A percentile compares a stretch with the other conserved stretches of the same genome.
These are phyloP conservation scores for Gari tellinella DNA, from an alignment of 2,888 invertebrate genomes.

Conservation along the genomic window DNA sequence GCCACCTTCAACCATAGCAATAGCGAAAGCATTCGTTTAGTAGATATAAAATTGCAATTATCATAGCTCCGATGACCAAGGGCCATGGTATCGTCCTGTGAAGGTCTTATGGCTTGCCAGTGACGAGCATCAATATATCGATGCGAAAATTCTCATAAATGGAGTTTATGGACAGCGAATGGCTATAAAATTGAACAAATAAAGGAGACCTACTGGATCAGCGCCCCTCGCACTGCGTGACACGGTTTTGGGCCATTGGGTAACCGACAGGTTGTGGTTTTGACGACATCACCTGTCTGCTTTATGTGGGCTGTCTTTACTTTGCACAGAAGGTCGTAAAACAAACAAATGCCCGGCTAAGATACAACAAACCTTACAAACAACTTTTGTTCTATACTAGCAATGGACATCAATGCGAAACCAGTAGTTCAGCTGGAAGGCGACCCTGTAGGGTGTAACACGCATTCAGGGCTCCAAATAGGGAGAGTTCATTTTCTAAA, in stretches of 20 bases:
- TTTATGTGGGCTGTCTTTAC: no score
- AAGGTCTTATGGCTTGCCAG: slow-evolving; percentile 25
- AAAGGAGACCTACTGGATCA: slow-evolving; percentile 23
- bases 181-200: slow-evolving; percentile 40
- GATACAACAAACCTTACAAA: no score
- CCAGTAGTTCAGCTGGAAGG: no score
- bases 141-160: slow-evolving; percentile 42
- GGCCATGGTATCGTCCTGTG: slow-evolving; percentile 27
- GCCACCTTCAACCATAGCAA: no score
- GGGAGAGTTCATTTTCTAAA: no score
- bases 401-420: no score
- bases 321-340: no score
- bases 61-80: slow-evolving; percentile 27
- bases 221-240: slow-evolving; percentile 46
- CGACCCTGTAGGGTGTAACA: no score
- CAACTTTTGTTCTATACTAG: no score
- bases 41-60: slow-evolving; percentile 60
- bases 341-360: no score
- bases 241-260: slow-evolving; percentile 30
- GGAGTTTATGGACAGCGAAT: slow-evolving; percentile 35
- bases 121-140: slow-evolving; percentile 29
- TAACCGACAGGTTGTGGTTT: not conserved
- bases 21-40: slow-evolving; percentile 12
- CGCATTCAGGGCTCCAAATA: no score
- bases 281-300: no score